Evolutionary conservation across 2,797 vertebrate species (phyloP).

Genomic region (Eleutherodactylus coqui): DNA sequence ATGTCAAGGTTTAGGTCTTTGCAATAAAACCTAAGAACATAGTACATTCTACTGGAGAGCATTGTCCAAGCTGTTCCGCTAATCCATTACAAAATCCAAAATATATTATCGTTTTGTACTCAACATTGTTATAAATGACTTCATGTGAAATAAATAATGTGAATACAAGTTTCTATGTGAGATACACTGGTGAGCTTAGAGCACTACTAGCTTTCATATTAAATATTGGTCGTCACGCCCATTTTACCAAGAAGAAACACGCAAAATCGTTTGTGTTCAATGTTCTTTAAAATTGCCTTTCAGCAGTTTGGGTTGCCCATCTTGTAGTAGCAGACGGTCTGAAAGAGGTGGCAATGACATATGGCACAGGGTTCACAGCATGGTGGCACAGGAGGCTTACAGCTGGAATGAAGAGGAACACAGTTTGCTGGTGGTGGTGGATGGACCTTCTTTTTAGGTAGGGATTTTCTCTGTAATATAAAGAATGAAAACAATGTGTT

Average conservation of each 20-base stretch:
- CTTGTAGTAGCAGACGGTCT: conserved; percentile 81
- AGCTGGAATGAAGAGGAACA: conserved; percentile 80
- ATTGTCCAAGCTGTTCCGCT: not conserved
- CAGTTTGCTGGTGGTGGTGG: conserved; percentile 80
- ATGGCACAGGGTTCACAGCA: conserved; percentile 88
- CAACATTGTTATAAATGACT: not conserved
- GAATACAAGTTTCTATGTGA: not conserved
- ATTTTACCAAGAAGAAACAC: not conserved
- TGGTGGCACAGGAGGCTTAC: conserved; percentile 76
- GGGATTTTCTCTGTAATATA: conserved; percentile 73
- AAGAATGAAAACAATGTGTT: not conserved
- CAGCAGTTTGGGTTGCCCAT: conserved; percentile 84
- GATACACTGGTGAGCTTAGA: not conserved
- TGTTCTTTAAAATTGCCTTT: conserved; percentile 31
- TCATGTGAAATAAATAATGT: not conserved
- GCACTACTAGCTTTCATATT: not conserved
- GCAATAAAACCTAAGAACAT: not conserved
- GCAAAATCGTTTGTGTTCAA: not conserved
- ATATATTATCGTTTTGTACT: not conserved
- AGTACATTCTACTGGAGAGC: not conserved
- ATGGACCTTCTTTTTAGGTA: conserved; percentile 54
- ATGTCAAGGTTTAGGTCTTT: not conserved
- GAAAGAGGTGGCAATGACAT: conserved; percentile 86
- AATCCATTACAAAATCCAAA: not conserved
- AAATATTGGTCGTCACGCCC: not conserved